Conservation (phyloP, 2,113 vertebrate species). For the Mormyrus iriodes region DNA sequence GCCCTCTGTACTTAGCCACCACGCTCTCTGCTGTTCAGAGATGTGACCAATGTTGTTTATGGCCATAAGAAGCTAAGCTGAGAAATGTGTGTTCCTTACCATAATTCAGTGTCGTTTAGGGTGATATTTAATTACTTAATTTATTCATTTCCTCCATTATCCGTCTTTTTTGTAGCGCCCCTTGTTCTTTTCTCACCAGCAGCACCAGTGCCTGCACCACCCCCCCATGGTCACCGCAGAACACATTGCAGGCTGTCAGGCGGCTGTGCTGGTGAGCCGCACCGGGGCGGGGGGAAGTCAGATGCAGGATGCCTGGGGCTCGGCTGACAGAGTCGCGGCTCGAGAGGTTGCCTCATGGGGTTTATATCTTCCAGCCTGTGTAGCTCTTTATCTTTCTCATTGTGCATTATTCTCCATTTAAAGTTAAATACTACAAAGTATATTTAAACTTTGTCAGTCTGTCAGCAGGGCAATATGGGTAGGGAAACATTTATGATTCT, state of each 20-base stretch:
- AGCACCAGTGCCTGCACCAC: neutral
- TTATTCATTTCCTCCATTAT: conserved; percentile 53
- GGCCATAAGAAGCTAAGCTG: neutral
- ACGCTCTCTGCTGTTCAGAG: conserved; percentile 12
- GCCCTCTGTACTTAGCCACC: neutral
- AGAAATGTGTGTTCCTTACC: conserved; percentile 35
- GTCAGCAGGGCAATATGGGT: neutral
- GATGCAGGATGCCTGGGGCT: conserved; percentile 24
- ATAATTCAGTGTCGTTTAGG: conserved; percentile 44
- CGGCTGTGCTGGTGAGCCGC: neutral
- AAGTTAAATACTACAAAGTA: neutral
- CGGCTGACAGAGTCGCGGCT: conserved; percentile 19
- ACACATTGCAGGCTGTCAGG: neutral
- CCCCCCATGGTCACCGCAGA: neutral
- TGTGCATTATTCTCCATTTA: neutral
- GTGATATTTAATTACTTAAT: conserved; percentile 62
- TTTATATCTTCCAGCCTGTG: neutral
- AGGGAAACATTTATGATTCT: neutral
- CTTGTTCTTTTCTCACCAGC: neutral
- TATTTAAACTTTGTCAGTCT: neutral
- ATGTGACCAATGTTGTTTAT: conserved; percentile 14
- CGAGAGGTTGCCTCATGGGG: neutral
- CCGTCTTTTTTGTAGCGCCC: conserved; percentile 8
- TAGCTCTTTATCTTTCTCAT: neutral
- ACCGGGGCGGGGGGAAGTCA: conserved; percentile 22